A percentile compares a stretch with the other conserved stretches of the same genome.
Conservation (phyloP, 2,888 invertebrate genomes). For the Steinernema scapterisci region DNA sequence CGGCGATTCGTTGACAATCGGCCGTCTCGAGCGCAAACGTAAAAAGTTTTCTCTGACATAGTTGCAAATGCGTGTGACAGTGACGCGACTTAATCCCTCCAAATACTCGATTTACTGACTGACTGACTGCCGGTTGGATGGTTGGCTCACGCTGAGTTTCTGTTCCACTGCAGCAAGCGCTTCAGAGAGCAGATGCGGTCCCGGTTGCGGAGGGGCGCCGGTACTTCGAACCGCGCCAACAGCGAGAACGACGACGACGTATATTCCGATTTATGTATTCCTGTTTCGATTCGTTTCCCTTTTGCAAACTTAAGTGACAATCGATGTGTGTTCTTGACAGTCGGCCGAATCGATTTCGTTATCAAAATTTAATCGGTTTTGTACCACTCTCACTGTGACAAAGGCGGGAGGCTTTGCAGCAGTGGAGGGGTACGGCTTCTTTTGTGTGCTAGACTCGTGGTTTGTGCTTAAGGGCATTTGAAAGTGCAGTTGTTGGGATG, state of each 20-base stretch:
- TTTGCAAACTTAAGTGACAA: neutral
- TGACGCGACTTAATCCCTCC: slow-evolving; percentile 24
- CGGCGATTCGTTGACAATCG: too few relatives aligned
- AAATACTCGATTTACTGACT: neutral
- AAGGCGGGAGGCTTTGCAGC: too few relatives aligned
- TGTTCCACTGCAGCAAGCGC: neutral
- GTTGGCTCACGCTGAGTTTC: neutral
- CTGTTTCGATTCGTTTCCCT: neutral
- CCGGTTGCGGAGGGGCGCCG: too few relatives aligned
- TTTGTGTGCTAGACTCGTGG: too few relatives aligned
- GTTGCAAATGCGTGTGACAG: neutral
- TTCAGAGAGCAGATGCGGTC: too few relatives aligned
- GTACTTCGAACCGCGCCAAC: too few relatives aligned
- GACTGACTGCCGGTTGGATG: neutral
- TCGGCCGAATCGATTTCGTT: slow-evolving; percentile 1
- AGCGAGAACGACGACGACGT: too few relatives aligned
- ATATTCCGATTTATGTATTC: neutral
- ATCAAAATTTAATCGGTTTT: slow-evolving; percentile 4
- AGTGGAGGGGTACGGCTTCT: too few relatives aligned
- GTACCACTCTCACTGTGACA: neutral
- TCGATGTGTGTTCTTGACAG: neutral
- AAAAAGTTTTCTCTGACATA: neutral
- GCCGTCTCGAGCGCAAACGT: too few relatives aligned
- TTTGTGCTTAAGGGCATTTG: too few relatives aligned
- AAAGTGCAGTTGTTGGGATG: too few relatives aligned